Percentiles rank a stretch among this genome's conserved stretches.
These are phyloP conservation scores for Glomeris marginata DNA, from an alignment of 2,888 invertebrate species.

Conservation along the genomic window DNA sequence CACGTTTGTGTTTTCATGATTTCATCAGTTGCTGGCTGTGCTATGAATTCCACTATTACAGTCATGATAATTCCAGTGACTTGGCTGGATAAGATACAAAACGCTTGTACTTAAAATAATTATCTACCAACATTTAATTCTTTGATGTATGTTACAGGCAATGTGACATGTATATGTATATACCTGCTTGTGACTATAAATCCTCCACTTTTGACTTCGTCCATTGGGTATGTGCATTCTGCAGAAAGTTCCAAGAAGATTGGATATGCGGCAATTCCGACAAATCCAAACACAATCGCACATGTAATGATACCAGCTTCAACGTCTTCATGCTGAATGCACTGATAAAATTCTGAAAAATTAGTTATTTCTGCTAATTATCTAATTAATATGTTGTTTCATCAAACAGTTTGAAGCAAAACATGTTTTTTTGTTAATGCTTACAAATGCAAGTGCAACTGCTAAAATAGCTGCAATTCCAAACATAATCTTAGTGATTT, in stretches of 20 bases:
- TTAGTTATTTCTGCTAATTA: too few relatives aligned
- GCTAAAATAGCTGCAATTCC: conserved; percentile 20
- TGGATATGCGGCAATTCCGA: conserved; percentile 35
- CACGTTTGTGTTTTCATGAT: conserved; percentile 21
- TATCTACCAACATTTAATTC: neutral
- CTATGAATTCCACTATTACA: neutral
- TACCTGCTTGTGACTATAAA: conserved; percentile 34
- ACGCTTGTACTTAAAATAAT: too few relatives aligned
- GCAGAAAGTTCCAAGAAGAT: conserved; percentile 34
- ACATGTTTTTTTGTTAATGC: too few relatives aligned
- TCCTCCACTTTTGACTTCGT: conserved; percentile 36
- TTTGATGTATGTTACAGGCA: neutral
- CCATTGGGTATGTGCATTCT: conserved; percentile 35
- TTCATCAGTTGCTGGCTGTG: conserved; percentile 16
- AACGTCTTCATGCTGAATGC: too few relatives aligned
- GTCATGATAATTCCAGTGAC: too few relatives aligned
- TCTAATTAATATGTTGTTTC: too few relatives aligned
- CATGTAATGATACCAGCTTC: too few relatives aligned
- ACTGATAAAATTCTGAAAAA: too few relatives aligned
- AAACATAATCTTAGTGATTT: conserved; percentile 31
- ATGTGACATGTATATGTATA: conserved; percentile 7
- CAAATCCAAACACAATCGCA: conserved; percentile 26
- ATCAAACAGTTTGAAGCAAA: too few relatives aligned
- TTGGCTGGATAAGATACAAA: too few relatives aligned
- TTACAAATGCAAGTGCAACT: conserved; percentile 2